A percentile compares a stretch with the other conserved stretches of the same genome.
These are phyloP conservation scores for Scortum barcoo DNA, from an alignment of 2,113 vertebrate species.

Conservation along the genomic window DNA sequence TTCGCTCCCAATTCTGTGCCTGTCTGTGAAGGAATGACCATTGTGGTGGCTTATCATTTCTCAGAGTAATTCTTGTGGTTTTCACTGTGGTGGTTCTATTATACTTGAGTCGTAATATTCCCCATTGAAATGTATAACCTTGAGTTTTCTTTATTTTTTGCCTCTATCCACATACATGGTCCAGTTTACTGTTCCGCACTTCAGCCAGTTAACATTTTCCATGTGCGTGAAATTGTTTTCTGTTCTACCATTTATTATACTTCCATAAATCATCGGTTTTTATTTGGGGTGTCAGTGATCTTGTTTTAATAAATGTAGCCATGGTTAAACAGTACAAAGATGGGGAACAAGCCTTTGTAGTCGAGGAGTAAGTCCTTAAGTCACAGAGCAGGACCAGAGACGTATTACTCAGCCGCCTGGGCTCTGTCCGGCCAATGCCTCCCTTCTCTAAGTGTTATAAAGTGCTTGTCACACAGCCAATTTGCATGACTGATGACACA, in stretches of 20 bases:
- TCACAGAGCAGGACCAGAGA: slow-evolving; percentile 8
- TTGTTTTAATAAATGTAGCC: slow-evolving; percentile 18
- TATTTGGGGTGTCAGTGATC: slow-evolving; percentile 24
- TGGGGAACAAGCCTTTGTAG: slow-evolving; percentile 39
- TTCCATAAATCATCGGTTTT: slow-evolving; percentile 46
- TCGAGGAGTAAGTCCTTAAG: slow-evolving; percentile 32
- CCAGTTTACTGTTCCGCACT: background rate
- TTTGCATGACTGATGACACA: slow-evolving; percentile 83
- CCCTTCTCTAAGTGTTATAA: slow-evolving; percentile 75
- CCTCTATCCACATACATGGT: background rate
- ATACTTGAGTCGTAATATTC: slow-evolving; percentile 2
- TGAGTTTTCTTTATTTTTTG: slow-evolving; percentile 12
- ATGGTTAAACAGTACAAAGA: slow-evolving; percentile 34
- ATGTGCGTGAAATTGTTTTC: slow-evolving; percentile 13
- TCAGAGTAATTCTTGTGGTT: slow-evolving; percentile 3
- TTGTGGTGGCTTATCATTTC: background rate
- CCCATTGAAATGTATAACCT: background rate
- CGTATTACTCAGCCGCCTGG: slow-evolving; percentile 56
- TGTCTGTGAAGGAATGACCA: slow-evolving; percentile 6
- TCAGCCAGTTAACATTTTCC: background rate
- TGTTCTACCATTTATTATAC: background rate
- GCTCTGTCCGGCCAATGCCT: slow-evolving; percentile 35
- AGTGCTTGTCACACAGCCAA: slow-evolving; percentile 76
- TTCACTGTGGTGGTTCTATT: slow-evolving; percentile 1
- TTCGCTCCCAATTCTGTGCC: background rate